Conservation (phyloP, 2,113 vertebrate genomes). For the Pomatorhinus ruficollis region DNA sequence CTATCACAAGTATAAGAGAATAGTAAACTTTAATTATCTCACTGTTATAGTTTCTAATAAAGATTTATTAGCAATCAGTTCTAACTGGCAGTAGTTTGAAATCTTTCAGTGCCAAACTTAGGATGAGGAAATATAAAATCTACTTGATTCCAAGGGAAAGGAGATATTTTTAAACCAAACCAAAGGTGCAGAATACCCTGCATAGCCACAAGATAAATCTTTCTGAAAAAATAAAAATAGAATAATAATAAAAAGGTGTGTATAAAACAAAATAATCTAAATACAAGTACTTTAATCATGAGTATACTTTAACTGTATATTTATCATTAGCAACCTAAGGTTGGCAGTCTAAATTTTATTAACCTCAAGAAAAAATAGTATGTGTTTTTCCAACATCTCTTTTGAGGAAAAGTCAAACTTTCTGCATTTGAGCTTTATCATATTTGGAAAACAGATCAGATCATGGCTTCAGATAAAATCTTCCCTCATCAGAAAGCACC, state of each 20-base stretch:
- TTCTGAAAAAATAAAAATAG: not conserved
- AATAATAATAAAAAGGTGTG: not conserved
- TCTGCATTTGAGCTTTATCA: not conserved
- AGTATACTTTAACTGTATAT: not conserved
- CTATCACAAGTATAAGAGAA: not conserved
- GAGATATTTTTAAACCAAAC: not conserved
- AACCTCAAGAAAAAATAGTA: not conserved
- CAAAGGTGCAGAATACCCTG: not conserved
- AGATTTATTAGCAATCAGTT: not conserved
- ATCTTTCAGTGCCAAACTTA: not conserved
- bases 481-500: not conserved
- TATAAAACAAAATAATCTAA: not conserved
- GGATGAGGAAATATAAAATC: not conserved
- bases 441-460: not conserved
- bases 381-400: not conserved
- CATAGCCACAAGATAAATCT: not conserved
- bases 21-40: not conserved
- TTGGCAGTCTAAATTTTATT: not conserved
- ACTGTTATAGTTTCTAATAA: not conserved
- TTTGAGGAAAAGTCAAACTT: not conserved
- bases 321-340: not conserved
- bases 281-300: not conserved
- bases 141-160: not conserved
- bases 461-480: not conserved
- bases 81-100: not conserved